Evolutionary conservation across 2,113 vertebrate genomes (phyloP), one percentile per base, ranked within the genome.

Genomic region (Neopipo cinnamomea): DNA sequence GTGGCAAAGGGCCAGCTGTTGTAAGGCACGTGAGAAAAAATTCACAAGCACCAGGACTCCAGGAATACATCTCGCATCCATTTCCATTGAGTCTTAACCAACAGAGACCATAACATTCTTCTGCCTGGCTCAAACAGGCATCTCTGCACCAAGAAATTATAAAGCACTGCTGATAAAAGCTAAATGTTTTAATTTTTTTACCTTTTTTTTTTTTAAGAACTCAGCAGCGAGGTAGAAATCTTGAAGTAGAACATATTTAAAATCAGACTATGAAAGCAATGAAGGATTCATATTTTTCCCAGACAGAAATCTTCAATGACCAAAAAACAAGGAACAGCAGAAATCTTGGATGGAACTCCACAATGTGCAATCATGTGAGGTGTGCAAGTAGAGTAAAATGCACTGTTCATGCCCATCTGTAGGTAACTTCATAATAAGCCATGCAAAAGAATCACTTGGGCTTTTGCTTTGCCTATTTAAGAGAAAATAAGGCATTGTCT

Each of bases 181-280:
- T 19, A 6, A 46, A 11, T 0, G 17, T 7, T 56, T 28, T 9
- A 2, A 12, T n/a, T 16, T 2, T 22, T 79, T 49, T 5, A 10
- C 5, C 13, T 49, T 30, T 52, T 30, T 9, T 30, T 12, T 79
- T 63, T 55, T 8, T 6, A 59, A 62, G 27, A 16, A 67, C 75
- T 72, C 39, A 83, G 12, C 28, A 46, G 24, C 25, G 37, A 56
- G 27, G 6, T 44, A 75, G 42, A 80, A 83, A 75, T 87, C 5
- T 27, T 82, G 52, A 95, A 80, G 28, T 31, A 86, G 46, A 72
- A 76, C 13, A 12, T 76, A 53, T 53, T 83, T 80, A 31, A 75
- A 89, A 61, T 46, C 14, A 30, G 53, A 41, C 30, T 67, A 5
- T 41, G 42, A 76, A 89, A 81, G 24, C 58, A 55, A 16, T 44